A percentile compares a stretch with the other conserved stretches of the same genome.
These are phyloP conservation scores for Rhagonycha fulva DNA, from an alignment of 2,888 invertebrate genomes.

Conservation along the genomic window DNA sequence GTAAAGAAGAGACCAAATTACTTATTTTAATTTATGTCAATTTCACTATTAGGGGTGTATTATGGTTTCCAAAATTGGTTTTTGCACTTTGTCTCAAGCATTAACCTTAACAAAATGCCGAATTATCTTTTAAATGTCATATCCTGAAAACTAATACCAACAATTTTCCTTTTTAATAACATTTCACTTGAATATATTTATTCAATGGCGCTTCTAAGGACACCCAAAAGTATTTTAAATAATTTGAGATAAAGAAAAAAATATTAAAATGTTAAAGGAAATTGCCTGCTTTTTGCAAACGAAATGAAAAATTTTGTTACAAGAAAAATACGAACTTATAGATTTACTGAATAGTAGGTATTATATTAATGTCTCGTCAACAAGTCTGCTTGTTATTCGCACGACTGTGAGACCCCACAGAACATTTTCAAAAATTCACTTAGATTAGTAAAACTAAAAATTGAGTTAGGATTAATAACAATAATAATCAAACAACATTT, in stretches of 20 bases:
- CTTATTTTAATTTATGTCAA: conserved; percentile 5
- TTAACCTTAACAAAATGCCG: not conserved
- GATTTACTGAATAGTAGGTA: no score
- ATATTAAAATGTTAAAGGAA: no score
- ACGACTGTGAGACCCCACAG: no score
- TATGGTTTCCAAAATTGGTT: conserved; percentile 1
- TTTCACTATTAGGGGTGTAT: not conserved
- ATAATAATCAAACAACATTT: no score
- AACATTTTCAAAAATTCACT: no score
- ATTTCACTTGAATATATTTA: not conserved
- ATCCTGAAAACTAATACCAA: not conserved
- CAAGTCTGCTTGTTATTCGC: no score
- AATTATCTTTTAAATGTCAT: not conserved
- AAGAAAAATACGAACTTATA: no score
- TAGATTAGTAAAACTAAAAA: no score
- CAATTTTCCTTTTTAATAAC: conserved; percentile 1
- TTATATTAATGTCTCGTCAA: no score
- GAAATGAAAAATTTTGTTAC: no score
- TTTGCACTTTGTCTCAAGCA: not conserved
- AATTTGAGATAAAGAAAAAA: not conserved
- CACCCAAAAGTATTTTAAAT: not conserved
- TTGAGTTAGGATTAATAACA: no score
- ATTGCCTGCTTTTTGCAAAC: no score
- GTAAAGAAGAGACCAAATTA: not conserved
- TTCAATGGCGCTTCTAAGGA: not conserved